Evolutionary conservation across 2,113 vertebrate species (phyloP).

Genomic region (Indri indri): DNA sequence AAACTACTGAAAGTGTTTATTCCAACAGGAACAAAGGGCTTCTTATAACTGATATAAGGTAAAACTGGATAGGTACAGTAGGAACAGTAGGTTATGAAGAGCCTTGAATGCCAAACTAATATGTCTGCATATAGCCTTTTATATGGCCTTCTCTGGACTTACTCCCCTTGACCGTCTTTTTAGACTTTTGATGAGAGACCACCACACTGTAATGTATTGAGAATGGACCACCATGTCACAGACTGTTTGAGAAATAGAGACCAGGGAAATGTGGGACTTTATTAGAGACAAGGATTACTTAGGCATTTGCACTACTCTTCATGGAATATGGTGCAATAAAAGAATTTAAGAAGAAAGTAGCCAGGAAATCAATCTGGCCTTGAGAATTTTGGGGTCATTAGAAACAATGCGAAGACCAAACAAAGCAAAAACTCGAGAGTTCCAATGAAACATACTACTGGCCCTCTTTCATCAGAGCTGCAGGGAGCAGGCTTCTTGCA

Average conservation of each 20-base stretch:
- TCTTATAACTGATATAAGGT: not conserved
- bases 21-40: not conserved
- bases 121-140: not conserved
- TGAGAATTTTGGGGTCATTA: not conserved
- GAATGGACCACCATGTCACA: not conserved
- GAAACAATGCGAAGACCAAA: not conserved
- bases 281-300: not conserved
- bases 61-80: not conserved
- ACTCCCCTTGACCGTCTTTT: not conserved
- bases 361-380: not conserved
- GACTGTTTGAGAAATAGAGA: not conserved
- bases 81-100: not conserved
- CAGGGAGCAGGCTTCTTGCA: not conserved
- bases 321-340: not conserved
- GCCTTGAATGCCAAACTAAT: not conserved
- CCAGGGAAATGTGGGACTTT: not conserved
- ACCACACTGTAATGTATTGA: not conserved
- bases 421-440: not conserved
- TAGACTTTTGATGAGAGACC: not conserved
- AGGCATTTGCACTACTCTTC: not conserved
- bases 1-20: not conserved
- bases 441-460: not conserved
- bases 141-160: not conserved
- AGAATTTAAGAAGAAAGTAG: not conserved
- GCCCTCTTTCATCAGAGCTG: not conserved